Percentiles rank a stretch among this genome's conserved stretches.
Evolutionary conservation across 1,140 invertebrate species (phyloP).

Genomic region (Penaeus chinensis): DNA sequence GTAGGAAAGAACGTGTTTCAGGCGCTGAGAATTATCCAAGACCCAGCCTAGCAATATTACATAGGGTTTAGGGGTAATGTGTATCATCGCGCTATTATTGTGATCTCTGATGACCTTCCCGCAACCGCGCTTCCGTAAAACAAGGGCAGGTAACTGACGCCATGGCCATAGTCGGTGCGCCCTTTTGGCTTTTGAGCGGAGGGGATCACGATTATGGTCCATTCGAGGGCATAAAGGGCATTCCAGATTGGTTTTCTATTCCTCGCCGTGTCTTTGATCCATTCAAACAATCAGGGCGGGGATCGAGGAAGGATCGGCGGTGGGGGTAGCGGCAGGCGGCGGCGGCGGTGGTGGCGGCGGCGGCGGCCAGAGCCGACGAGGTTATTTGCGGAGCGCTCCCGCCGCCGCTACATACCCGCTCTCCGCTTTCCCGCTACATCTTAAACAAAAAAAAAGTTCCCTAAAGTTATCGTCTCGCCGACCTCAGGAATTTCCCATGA

Average conservation of each 20-base stretch:
- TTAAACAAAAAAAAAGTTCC: neutral
- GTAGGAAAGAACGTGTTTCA: neutral
- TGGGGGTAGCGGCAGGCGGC: neutral
- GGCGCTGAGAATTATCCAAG: neutral
- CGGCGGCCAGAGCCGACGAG: neutral
- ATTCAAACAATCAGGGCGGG: slow-evolving; percentile 18
- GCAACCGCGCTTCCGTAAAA: neutral
- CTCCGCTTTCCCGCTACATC: neutral
- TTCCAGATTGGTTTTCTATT: slow-evolving; percentile 35
- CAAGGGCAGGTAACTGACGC: neutral
- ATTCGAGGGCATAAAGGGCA: slow-evolving; percentile 46
- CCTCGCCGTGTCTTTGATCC: slow-evolving; percentile 9
- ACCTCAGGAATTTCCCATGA: neutral
- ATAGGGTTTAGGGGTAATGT: slow-evolving; percentile 18
- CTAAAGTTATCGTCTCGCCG: neutral
- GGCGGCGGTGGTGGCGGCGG: neutral
- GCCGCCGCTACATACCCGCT: too few relatives aligned
- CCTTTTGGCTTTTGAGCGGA: neutral
- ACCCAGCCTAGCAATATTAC: slow-evolving; percentile 16
- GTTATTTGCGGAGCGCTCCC: neutral
- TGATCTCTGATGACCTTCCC: slow-evolving; percentile 32
- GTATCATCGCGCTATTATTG: slow-evolving; percentile 39
- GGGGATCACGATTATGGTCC: slow-evolving; percentile 51
- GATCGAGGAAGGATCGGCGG: neutral
- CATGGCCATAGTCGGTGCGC: neutral